Evolutionary conservation across 2,888 invertebrate species (phyloP), one percentile per base, ranked within the genome.

Genomic region (Cremastobaeus sp.): DNA sequence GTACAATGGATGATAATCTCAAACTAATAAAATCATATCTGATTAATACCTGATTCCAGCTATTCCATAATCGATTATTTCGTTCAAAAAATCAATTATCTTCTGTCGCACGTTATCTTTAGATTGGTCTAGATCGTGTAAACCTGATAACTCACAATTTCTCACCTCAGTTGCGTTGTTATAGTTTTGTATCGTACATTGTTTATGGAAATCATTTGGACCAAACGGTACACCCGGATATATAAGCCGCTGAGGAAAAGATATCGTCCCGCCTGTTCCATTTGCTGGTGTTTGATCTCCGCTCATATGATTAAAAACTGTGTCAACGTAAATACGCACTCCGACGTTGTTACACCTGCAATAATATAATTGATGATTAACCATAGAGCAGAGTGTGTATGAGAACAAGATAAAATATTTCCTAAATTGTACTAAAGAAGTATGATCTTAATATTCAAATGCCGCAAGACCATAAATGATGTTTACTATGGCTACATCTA

Each of bases 231-330:
- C 88, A 1, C 80, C 89, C 0, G 90, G 90, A 77, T 88, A 91
- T 1, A 78, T 72, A 60, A 85, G 85, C 1, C 76, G 78, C 0
- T 74, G 78, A 8, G 91, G 88, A 76, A 91, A 87, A 0, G 91
- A 91, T 0, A 83, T 87, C 37, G 90, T 88, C 32, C 93, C 92
- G 1, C 88, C 92, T 0, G 91, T 91, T 1, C 93, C 93, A 0
- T 80, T 59, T 25, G 88, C 88, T 1, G 89, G 88, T 3, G 81
- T 79, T 6, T 88, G 82, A 37, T 90, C 88, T 0, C 89, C 92
- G 0, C 93, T 91, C 95, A 95, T 95, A 81, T 95, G 94, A 83
- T 95, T 95, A 28, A 94, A 86, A 0, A 95, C 92, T 0, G 91
- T 90, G 81, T 95, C 95, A 0, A 92, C 93, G 85, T 93, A 94